These are phyloP conservation scores for Antennarius striatus DNA, from an alignment of 2,113 vertebrate genomes.

Conservation along the genomic window DNA sequence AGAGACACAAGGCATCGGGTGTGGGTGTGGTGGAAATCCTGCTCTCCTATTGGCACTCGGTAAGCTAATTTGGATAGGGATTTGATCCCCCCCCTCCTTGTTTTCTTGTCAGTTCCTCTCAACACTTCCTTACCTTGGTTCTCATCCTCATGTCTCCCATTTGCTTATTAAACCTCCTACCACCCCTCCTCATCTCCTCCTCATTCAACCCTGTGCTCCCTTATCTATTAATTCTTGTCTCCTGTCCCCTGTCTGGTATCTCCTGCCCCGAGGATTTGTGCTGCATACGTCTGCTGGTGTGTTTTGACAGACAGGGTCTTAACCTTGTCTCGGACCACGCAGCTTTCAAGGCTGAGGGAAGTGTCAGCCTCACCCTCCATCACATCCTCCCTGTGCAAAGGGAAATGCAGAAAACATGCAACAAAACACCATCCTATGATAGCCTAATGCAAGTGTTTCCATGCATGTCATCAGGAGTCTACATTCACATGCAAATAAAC, in stretches of 20 bases:
- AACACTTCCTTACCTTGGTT: conserved; percentile 9
- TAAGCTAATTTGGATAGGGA: too few relatives aligned
- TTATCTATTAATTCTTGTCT: conserved; percentile 66
- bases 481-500: not conserved
- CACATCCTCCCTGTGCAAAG: conserved; percentile 21
- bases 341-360: conserved; percentile 46
- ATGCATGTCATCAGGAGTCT: not conserved
- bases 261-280: conserved; percentile 57
- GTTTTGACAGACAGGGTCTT: conserved; percentile 65
- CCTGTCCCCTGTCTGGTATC: conserved; percentile 47
- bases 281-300: conserved; percentile 61
- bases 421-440: not conserved
- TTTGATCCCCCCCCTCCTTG: not conserved
- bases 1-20: too few relatives aligned
- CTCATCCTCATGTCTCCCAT: conserved; percentile 26
- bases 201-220: conserved; percentile 20
- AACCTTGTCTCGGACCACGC: conserved; percentile 58
- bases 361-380: conserved; percentile 46
- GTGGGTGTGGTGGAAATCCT: too few relatives aligned
- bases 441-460: not conserved
- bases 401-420: conserved; percentile 7
- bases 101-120: conserved; percentile 52
- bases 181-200: conserved; percentile 19
- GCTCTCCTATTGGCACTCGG: too few relatives aligned
- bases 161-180: conserved; percentile 9